Base-by-base conservation (phyloP, 2,797 vertebrate species). In the Mus spretus region DNA sequence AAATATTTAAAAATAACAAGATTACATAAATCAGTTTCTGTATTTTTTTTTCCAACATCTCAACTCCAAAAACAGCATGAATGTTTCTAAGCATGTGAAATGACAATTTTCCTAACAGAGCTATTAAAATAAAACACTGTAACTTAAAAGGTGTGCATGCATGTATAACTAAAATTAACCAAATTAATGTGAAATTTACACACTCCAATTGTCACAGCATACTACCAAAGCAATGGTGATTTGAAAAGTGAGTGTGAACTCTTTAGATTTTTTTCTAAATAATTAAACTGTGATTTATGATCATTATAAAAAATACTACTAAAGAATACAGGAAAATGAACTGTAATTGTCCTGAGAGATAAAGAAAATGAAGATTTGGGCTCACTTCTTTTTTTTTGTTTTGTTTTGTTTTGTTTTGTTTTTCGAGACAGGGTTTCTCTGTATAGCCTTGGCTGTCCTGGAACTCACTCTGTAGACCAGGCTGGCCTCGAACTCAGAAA, bases 61-160 rank as follows among this genome's bases (percentile, higher is more conserved):
- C 26, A 31, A 90, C 15, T 37, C 1, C 53, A 74, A 47, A 53
- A 95, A 77, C 50, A 53, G 78, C 17, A 34, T 61, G 12, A 92
- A n/a, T 85, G 10, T 47, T 92, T 15, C 17, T 94, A 92, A 89
- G 75, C 79, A 55, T 77, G n/a, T 92, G 85, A 96, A 96, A 91
- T 57, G 34, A 26, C 40, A 91, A 89, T 57, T 89, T 40, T 17
- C 92, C 63, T 59, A 89, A 63, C 1, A 20, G 80, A 63, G 82
- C 28, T 72, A 93, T 78, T 92, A 90, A 63, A 93, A 79, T 92
- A 90, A 63, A 93, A 79, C 61, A 34, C 26, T 78, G 19, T 65
- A 94, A 78, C 72, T 55, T 94, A 88, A 90, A 88, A 90, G 4
- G 7, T 61, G 78, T 13, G 19, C 3, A 47, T 13, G 22, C 8